Conservation (phyloP, 2,113 vertebrate genomes). For the Platichthys stellatus region DNA sequence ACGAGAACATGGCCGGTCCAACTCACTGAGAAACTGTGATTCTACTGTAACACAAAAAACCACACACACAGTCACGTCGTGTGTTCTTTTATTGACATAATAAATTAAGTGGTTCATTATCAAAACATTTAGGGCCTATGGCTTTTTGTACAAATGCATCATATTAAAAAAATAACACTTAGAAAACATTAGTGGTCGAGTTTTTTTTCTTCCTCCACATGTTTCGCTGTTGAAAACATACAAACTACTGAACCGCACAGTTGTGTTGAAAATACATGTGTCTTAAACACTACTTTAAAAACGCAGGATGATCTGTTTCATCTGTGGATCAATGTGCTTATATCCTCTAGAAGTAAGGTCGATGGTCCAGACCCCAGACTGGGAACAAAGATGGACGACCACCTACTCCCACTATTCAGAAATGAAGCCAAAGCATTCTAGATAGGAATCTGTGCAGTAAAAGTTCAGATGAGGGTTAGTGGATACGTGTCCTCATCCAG, state of each 20-base stretch:
- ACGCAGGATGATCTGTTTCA: slow-evolving; percentile 8
- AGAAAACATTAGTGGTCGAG: slow-evolving; percentile 74
- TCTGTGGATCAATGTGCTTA: slow-evolving; percentile 50
- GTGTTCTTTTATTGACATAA: slow-evolving; percentile 80
- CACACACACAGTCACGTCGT: slow-evolving; percentile 42
- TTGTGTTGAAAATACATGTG: slow-evolving; percentile 55
- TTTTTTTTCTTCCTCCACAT: slow-evolving; percentile 22
- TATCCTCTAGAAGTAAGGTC: slow-evolving; percentile 51
- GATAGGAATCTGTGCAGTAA: no score
- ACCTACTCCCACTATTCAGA: background rate
- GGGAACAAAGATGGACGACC: background rate
- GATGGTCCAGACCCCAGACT: background rate
- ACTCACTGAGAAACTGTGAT: background rate
- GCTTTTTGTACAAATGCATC: slow-evolving; percentile 84
- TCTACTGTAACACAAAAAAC: slow-evolving; percentile 12
- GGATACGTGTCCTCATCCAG: no score
- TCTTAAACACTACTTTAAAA: slow-evolving; percentile 51
- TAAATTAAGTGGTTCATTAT: slow-evolving; percentile 83
- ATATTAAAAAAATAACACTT: slow-evolving; percentile 82
- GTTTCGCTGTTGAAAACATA: slow-evolving; percentile 68
- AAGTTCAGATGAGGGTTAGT: no score
- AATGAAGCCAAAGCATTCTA: background rate
- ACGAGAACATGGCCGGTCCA: background rate
- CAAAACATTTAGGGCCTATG: slow-evolving; percentile 82
- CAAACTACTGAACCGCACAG: slow-evolving; percentile 63